Base-by-base conservation (phyloP, 2,113 vertebrate genomes). In the Tauraco erythrolophus region DNA sequence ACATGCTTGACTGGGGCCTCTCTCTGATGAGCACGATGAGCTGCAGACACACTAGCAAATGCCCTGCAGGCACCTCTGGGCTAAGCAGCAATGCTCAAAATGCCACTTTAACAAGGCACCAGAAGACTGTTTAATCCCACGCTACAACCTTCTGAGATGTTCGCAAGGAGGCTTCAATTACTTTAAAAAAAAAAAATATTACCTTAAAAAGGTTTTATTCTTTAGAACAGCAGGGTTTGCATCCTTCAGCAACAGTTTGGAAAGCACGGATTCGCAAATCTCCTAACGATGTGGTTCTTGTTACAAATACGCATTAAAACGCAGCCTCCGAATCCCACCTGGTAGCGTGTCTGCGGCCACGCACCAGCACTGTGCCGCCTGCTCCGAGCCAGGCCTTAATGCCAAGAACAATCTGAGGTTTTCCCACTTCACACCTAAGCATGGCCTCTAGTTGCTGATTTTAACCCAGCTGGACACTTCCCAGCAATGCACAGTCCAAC, bases 61-160 rank as follows among this genome's bases (percentile, higher is more conserved):
- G 72, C 89, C 60, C 57, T 56, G 82, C 79, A 93, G 83, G 66
- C 57, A 35, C 25, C 51, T 60, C 46, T 41, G 60, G 30, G 66
- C 23, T 89, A 48, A 88, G 51, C 53, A 89, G 74, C 80, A 94
- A 68, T 21, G 57, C 56, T 94, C 64, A 86, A 89, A 89, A 81
- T 31, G 74, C n/a, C 78, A 50, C 25, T 84, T 88, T 45, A 74
- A 66, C 57, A 66, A 60, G 50, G 50, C 18, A 57, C 33, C 48
- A 75, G 22, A 70, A 76, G 51, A 30, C 46, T 60, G 14, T 39
- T 86, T 56, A 91, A 95, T 75, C 45, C 58, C 58, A 35, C 0
- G 2, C 14, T 53, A 69, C 51, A 77, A 48, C 61, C 56, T 75
- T 76, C 65, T 5, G 13, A 84, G 48, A 75, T 51, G 74, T 82